Percentiles rank a stretch among this genome's conserved stretches.
Conservation (phyloP, 2,797 vertebrate species). For the Hydrophis major region DNA sequence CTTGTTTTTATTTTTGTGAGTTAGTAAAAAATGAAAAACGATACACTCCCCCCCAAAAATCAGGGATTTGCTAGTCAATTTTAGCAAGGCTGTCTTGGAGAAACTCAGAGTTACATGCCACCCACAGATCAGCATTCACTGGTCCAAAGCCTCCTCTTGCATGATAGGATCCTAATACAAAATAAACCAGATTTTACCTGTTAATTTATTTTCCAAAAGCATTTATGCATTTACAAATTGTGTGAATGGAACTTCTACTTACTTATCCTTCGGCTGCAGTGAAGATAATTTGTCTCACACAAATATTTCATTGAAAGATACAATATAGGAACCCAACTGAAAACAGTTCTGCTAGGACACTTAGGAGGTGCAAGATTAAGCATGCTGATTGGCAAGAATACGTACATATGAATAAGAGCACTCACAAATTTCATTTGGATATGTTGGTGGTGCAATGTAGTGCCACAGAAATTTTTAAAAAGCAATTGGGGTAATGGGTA, state of each 20-base stretch:
- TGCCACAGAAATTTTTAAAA: background rate
- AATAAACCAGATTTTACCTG: background rate
- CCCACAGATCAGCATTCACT: background rate
- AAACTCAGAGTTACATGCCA: background rate
- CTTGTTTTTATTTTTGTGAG: background rate
- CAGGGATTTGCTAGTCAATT: background rate
- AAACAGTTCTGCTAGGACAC: background rate
- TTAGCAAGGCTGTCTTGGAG: background rate
- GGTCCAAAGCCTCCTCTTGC: background rate
- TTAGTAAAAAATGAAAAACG: background rate
- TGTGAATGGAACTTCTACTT: background rate
- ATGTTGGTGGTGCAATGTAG: background rate
- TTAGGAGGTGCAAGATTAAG: background rate
- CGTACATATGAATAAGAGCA: background rate
- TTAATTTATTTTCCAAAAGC: background rate
- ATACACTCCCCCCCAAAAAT: background rate
- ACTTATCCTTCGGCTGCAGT: constrained; percentile 10
- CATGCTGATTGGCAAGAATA: background rate
- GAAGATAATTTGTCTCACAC: constrained; percentile 22
- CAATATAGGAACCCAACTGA: constrained; percentile 32
- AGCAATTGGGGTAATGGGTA: background rate
- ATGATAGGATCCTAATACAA: background rate
- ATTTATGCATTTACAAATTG: background rate
- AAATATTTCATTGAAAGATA: constrained; percentile 30
- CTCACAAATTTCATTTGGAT: background rate